Base-by-base conservation (phyloP, 2,888 invertebrate genomes). In the Blastobasis lacticolella region DNA sequence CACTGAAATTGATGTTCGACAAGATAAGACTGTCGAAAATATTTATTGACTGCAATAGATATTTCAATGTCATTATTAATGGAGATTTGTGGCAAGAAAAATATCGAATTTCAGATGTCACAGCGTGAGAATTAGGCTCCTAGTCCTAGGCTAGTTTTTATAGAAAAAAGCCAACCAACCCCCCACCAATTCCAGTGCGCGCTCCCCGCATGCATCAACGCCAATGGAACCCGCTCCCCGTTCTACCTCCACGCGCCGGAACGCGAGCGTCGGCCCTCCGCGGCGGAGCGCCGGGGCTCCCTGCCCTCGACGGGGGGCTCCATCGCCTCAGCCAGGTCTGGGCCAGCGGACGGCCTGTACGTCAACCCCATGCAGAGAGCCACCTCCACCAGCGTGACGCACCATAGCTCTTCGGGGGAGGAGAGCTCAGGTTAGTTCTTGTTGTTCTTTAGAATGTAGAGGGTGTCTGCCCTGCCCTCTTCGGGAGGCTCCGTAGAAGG, bases 201-300 rank as follows among this genome's bases (percentile, higher is more conserved):
- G 8, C 78, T 90, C 10, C 79, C 89, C 6, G 88, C 82, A 66
- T 90, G 90, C 69, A 75, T 89, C 53, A 90, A 90, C 69, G 83
- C 79, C 4, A 81, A 71, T 54, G 73, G 79, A 43, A 71, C 78
- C 5, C 85, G 89, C 23, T 88, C 88, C 4, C 94, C 94, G 5
- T 95, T 95, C 78, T 95, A 92, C 75, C 86, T 94, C 36, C 94
- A 95, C 87, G 93, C 92, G 4, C 94, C 93, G n/a, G 89, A 84
- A 53, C 66, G 75, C 45, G 83, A 84, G 55, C 75, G 78, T 9
- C 72, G 79, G 47, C 61, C 61, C 46, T 78, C 81, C 6, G 60
- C 66, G 4, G 73, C 73, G 43, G 85, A 82, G 61, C 77, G 84
- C 40, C 69, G 88, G 54, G 75, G 83, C 36, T 78, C 88, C 52